Base-by-base conservation (phyloP, 2,888 invertebrate genomes). In the Tiliacea aurago region DNA sequence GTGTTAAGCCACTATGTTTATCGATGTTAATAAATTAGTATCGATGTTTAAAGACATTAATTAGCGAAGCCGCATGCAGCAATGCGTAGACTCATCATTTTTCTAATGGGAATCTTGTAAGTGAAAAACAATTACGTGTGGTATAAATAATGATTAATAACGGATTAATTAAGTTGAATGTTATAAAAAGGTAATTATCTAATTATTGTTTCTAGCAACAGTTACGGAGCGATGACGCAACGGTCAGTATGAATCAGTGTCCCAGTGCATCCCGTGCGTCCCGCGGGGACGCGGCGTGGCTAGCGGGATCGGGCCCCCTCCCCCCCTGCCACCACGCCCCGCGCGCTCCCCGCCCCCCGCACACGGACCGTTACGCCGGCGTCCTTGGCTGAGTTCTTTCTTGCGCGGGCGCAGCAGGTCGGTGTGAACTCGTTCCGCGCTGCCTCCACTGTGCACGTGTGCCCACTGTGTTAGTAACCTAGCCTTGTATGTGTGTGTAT, bases 331-430 rank as follows among this genome's bases (percentile, higher is more conserved):
- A 43, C 67, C 73, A 80, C 72, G 73, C 64, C 80, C 78, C 73
- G 76, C 65, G 68, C 68, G n/a, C 62, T 43, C 71, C 53, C 64
- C 70, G n/a, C 66, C 20, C 78, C 84, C 87, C 87, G 86, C 88
- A 80, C 86, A 86, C 86, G 90, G 88, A 94, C 96, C 96, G 96
- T 96, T 96, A 96, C 94, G 91, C 91, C 91, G 92, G 95, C 96
- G 96, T 96, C 96, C 96, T 96, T 96, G 96, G 96, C 96, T 96
- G 96, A 96, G 95, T 96, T 96, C 95, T 96, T 94, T 95, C 95
- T 94, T 92, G 94, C 93, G 90, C 93, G 92, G 92, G 92, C 93
- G 93, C 94, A 94, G 94, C 95, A 95, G 95, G 94, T 94, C 94
- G 93, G 87, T 91, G 90, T 91, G 93, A 93, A 95, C 95, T 91